Conservation (phyloP, 2,797 vertebrate species). For the Sparidentex hasta region DNA sequence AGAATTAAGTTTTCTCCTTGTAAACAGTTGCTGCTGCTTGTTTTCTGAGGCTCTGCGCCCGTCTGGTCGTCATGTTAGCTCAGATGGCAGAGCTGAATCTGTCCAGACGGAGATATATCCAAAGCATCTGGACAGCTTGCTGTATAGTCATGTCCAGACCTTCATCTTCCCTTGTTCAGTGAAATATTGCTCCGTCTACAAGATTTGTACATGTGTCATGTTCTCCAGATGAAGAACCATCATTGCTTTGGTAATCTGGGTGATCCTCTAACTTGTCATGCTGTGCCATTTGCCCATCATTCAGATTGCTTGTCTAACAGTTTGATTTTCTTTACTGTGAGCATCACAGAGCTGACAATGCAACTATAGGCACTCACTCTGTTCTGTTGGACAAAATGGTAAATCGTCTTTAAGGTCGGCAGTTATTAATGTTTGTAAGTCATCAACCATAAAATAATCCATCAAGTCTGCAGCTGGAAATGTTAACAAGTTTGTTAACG, state of each 20-base stretch:
- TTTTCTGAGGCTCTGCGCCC: no score
- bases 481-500: neutral
- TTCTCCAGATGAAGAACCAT: neutral
- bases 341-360: no score
- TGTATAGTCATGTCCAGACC: no score
- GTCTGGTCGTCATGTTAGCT: no score
- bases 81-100: no score
- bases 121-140: no score
- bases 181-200: neutral
- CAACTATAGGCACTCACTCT: no score
- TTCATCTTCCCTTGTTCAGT: neutral
- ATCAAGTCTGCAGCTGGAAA: constrained; percentile 1
- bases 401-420: neutral
- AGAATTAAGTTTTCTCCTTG: no score
- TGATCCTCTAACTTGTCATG: neutral
- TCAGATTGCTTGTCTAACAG: neutral
- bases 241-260: neutral
- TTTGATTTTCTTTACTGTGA: neutral
- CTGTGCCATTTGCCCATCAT: no score
- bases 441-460: constrained; percentile 1
- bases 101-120: neutral
- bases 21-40: no score
- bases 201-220: neutral
- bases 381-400: no score
- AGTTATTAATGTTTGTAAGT: neutral